Evolutionary conservation across 2,888 invertebrate genomes (phyloP).

Genomic region (Therioaphis trifolii): DNA sequence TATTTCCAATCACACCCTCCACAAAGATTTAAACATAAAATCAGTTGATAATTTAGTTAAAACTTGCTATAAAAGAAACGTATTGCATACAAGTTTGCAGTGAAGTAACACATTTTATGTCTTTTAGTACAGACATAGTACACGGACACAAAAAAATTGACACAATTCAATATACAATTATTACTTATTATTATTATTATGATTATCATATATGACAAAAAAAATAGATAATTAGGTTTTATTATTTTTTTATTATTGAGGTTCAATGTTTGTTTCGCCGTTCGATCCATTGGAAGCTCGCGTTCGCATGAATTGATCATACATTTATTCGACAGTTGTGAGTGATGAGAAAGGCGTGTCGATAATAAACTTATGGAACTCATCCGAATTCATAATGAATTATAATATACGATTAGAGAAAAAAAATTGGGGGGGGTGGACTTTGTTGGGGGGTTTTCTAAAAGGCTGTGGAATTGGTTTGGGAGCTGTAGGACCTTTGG

Average conservation of each 20-base stretch:
- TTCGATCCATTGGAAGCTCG: background rate
- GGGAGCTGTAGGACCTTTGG: constrained; percentile 1
- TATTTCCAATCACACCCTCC: no score
- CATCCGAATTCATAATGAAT: background rate
- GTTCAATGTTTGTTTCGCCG: background rate
- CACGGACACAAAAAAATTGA: no score
- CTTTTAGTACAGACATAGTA: no score
- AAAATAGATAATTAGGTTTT: no score
- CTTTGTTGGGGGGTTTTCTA: background rate
- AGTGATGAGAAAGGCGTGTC: background rate
- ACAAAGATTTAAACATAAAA: no score
- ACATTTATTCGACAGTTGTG: background rate
- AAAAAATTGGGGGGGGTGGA: constrained; percentile 6
- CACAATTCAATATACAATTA: no score
- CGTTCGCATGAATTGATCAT: constrained; percentile 9
- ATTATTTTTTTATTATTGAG: constrained; percentile 10
- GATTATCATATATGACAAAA: no score
- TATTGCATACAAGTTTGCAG: no score
- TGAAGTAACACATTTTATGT: no score
- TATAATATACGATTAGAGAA: background rate
- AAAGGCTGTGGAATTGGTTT: background rate
- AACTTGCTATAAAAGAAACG: no score
- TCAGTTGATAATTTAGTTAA: no score
- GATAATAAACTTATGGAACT: background rate
- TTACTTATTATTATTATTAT: no score